A percentile compares a stretch with the other conserved stretches of the same genome.
These are phyloP conservation scores for Hephaestus fuliginosus DNA, from an alignment of 2,797 vertebrate genomes.

Conservation along the genomic window DNA sequence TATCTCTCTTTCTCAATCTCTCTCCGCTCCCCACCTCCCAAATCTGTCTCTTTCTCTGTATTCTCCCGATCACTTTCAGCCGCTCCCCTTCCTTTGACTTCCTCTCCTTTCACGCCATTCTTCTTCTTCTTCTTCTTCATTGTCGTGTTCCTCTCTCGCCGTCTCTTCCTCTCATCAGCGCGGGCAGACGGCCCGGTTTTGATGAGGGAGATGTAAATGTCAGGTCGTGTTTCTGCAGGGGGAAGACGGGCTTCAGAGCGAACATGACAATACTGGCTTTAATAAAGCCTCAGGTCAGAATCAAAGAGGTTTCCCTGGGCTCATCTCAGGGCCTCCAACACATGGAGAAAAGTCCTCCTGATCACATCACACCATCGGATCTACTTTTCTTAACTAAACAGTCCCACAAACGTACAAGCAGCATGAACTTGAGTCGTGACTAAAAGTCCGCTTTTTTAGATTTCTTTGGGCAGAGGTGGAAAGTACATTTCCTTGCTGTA, in stretches of 20 bases:
- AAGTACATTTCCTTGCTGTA: too few relatives aligned
- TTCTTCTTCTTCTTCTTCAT: slow-evolving; percentile 28
- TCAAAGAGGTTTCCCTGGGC: slow-evolving; percentile 48
- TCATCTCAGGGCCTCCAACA: slow-evolving; percentile 17
- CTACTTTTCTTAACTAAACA: not conserved
- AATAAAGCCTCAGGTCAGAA: slow-evolving; percentile 60
- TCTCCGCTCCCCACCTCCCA: not conserved
- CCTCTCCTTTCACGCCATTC: slow-evolving; percentile 12
- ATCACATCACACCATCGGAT: not conserved
- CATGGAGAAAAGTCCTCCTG: not conserved
- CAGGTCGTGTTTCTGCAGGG: slow-evolving; percentile 56
- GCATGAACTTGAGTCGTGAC: not conserved
- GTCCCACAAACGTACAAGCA: not conserved
- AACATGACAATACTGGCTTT: slow-evolving; percentile 60
- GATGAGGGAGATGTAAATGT: slow-evolving; percentile 73
- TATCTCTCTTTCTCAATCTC: slow-evolving; percentile 24
- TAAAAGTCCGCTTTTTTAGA: too few relatives aligned
- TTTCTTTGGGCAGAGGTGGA: too few relatives aligned
- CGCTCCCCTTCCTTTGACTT: not conserved
- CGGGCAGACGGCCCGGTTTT: slow-evolving; percentile 53
- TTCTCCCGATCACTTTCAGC: not conserved
- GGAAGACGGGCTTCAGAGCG: slow-evolving; percentile 41
- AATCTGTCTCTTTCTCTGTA: slow-evolving; percentile 5
- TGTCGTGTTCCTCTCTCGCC: slow-evolving; percentile 7
- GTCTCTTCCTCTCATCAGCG: slow-evolving; percentile 48